Evolutionary conservation across 1,140 invertebrate genomes (phyloP).

Genomic region (Steinernema khuongi): DNA sequence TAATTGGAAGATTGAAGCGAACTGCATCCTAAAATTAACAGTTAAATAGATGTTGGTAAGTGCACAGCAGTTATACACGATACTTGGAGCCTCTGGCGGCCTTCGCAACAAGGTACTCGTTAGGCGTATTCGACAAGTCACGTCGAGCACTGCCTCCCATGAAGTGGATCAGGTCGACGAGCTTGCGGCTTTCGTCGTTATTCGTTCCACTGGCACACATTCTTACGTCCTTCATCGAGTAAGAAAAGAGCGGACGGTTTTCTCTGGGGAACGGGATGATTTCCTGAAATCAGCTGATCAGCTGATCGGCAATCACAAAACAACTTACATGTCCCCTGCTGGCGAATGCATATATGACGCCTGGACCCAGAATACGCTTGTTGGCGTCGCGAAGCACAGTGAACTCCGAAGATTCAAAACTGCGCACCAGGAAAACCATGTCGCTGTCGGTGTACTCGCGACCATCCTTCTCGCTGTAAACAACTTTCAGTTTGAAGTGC

Average conservation of each 20-base stretch:
- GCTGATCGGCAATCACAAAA: constrained; percentile 70
- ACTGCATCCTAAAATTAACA: constrained; percentile 66
- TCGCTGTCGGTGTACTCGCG: background rate
- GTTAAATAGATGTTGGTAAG: background rate
- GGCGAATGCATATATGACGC: background rate
- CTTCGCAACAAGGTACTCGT: constrained; percentile 85
- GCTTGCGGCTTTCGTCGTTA: constrained; percentile 75
- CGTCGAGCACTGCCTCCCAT: constrained; percentile 88
- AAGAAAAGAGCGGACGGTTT: constrained; percentile 75
- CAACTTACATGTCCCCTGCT: constrained; percentile 66
- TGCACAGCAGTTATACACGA: constrained; percentile 59
- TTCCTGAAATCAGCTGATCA: constrained; percentile 65
- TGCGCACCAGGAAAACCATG: constrained; percentile 9
- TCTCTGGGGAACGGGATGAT: constrained; percentile 66
- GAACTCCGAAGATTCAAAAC: constrained; percentile 18
- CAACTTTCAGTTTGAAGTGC: background rate
- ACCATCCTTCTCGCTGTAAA: constrained; percentile 14
- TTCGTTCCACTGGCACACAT: constrained; percentile 84
- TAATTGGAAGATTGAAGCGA: constrained; percentile 78
- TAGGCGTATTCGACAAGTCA: constrained; percentile 75
- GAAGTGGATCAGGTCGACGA: constrained; percentile 79
- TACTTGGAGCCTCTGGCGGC: constrained; percentile 80
- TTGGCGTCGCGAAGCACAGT: background rate
- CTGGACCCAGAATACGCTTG: constrained; percentile 7
- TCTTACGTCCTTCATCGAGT: constrained; percentile 75